These are phyloP conservation scores for Athene noctua DNA, from an alignment of 2,113 vertebrate genomes.

Conservation along the genomic window DNA sequence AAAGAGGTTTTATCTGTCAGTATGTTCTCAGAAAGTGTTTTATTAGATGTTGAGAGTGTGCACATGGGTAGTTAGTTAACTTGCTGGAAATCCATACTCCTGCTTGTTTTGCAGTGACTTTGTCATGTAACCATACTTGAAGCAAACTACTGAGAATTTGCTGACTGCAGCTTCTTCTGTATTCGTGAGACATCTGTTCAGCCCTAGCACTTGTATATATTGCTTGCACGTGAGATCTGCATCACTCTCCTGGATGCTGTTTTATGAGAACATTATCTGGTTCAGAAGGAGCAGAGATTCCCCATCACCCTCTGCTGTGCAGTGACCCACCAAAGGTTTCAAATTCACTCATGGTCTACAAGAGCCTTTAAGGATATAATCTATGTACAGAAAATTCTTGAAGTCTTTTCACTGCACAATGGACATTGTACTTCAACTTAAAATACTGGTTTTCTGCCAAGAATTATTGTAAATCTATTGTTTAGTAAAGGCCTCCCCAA, in stretches of 20 bases:
- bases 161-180: not conserved
- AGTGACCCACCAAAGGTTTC: not conserved
- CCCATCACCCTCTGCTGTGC: not conserved
- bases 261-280: not conserved
- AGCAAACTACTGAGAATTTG: not conserved
- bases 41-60: not conserved
- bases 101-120: not conserved
- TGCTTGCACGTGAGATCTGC: not conserved
- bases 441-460: not conserved
- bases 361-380: not conserved
- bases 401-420: not conserved
- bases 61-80: not conserved
- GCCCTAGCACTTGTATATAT: not conserved
- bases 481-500: not conserved
- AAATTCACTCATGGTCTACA: rapidly evolving
- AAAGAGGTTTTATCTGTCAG: not conserved
- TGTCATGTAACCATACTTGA: not conserved
- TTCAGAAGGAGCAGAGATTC: not conserved
- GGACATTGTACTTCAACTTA: not conserved
- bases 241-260: not conserved
- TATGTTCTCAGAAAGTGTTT: not conserved
- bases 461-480: not conserved
- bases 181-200: not conserved
- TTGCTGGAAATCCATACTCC: not conserved
- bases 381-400: not conserved